These are phyloP conservation scores for Mantis religiosa DNA, from an alignment of 2,888 invertebrate species.

Conservation along the genomic window DNA sequence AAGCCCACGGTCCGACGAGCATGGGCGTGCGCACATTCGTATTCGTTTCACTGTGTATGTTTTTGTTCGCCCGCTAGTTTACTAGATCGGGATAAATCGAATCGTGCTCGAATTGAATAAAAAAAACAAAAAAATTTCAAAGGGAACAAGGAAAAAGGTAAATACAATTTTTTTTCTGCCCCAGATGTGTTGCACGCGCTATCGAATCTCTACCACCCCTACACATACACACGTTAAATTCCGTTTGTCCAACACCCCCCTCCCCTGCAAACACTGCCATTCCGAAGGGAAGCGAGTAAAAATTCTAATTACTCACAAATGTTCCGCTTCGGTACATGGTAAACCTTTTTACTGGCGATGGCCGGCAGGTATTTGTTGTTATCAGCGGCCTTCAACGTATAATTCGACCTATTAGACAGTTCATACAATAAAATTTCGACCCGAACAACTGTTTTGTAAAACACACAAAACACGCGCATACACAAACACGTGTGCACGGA, in stretches of 20 bases:
- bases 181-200: slow-evolving; percentile 6
- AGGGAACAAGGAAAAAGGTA: slow-evolving; percentile 15
- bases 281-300: background rate
- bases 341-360: slow-evolving; percentile 11
- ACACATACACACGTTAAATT: background rate
- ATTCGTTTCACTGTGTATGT: background rate
- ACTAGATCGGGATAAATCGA: slow-evolving; percentile 9
- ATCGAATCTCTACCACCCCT: background rate
- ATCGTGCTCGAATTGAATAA: slow-evolving; percentile 6
- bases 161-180: slow-evolving; percentile 4
- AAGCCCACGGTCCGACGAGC: background rate
- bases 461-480: background rate
- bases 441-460: slow-evolving; percentile 3
- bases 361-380: slow-evolving; percentile 14
- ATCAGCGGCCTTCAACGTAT: slow-evolving; percentile 2
- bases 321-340: slow-evolving; percentile 10
- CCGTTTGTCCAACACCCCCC: slow-evolving; percentile 4
- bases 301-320: slow-evolving; percentile 17
- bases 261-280: background rate
- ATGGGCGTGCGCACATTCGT: background rate
- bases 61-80: slow-evolving; percentile 1
- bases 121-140: slow-evolving; percentile 9
- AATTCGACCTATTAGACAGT: slow-evolving; percentile 7
- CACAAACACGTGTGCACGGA: background rate
- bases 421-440: slow-evolving; percentile 12